Percentiles rank a stretch among this genome's conserved stretches.
Evolutionary conservation across 2,888 invertebrate genomes (phyloP).

Genomic region (Erebia palarica): DNA sequence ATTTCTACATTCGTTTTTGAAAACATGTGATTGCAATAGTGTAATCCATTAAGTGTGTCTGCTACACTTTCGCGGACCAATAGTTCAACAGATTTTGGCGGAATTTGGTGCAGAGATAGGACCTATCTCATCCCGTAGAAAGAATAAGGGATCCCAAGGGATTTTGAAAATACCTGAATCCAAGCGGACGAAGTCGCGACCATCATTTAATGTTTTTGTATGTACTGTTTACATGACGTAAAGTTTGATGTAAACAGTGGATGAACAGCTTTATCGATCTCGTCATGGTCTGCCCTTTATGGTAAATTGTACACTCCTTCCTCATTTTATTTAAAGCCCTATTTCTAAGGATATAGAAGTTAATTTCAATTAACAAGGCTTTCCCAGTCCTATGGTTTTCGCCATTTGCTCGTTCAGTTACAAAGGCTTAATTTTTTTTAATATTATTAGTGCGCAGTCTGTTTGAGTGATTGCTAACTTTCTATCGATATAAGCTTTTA

Average conservation of each 20-base stretch:
- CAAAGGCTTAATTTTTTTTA: constrained; percentile 27
- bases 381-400: constrained; percentile 7
- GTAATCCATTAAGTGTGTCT: too few relatives aligned
- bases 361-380: background rate
- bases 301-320: constrained; percentile 8
- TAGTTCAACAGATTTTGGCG: too few relatives aligned
- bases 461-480: constrained; percentile 29
- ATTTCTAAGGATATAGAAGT: background rate
- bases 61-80: too few relatives aligned
- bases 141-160: too few relatives aligned
- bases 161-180: too few relatives aligned
- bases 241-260: background rate
- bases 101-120: too few relatives aligned
- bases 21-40: too few relatives aligned
- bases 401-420: constrained; percentile 17
- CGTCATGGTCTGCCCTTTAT: constrained; percentile 11
- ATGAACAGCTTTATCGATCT: constrained; percentile 16
- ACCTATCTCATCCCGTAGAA: too few relatives aligned
- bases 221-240: background rate
- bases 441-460: constrained; percentile 28
- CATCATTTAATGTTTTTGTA: background rate
- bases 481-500: constrained; percentile 9
- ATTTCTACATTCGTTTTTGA: too few relatives aligned
- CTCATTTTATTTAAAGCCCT: background rate
- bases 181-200: too few relatives aligned